phyloP scores from a whole-genome alignment of 2,888 invertebrate species.

The Thumatha senex region DNA sequence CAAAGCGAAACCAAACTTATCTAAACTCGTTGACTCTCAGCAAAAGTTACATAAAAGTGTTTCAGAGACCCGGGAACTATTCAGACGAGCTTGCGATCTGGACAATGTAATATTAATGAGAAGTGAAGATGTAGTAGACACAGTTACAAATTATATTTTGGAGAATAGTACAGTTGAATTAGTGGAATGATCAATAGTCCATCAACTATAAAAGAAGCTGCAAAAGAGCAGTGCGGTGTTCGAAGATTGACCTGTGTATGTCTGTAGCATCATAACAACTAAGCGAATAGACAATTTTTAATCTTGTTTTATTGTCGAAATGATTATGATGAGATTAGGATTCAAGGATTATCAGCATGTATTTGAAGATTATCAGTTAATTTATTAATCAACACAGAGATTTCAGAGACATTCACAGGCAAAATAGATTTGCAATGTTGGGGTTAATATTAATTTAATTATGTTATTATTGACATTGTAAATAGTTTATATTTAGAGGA shows the following conservation, averaged over 20 bases:
- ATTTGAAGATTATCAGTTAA: no score
- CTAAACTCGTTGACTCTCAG: conserved; percentile 64
- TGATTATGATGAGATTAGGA: no score
- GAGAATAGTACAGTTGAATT: conserved; percentile 64
- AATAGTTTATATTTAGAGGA: conserved; percentile 19
- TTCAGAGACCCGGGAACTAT: conserved; percentile 52
- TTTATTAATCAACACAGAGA: no score
- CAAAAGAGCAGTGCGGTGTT: no score
- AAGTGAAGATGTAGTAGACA: conserved; percentile 56
- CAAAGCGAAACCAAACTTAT: conserved; percentile 65
- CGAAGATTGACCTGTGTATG: no score
- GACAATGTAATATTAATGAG: conserved; percentile 57
- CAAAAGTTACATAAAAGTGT: conserved; percentile 61
- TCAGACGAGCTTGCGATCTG: conserved; percentile 51
- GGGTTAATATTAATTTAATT: no score
- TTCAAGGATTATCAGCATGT: no score
- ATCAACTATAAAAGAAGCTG: no score
- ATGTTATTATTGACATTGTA: conserved; percentile 18
- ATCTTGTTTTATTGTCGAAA: no score
- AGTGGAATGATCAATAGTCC: conserved; percentile 23
- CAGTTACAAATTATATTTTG: conserved; percentile 64
- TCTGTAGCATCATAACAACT: no score
- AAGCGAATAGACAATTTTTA: no score
- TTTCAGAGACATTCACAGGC: neutral
- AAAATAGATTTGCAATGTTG: no score